Evolutionary conservation across 2,113 vertebrate genomes (phyloP), one percentile per base, ranked within the genome.

Genomic region (Pica pica): DNA sequence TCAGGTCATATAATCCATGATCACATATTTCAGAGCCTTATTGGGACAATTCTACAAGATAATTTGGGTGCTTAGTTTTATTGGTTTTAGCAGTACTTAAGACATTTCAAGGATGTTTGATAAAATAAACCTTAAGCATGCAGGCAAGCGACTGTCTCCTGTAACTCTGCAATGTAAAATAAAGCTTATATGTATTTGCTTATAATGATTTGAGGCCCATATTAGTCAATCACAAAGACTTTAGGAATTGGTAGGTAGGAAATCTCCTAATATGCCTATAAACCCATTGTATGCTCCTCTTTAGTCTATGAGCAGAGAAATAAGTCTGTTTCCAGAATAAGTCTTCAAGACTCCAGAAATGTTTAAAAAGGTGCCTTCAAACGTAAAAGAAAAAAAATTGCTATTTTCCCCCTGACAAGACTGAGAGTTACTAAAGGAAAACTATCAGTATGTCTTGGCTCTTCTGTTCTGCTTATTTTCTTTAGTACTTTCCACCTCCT

Each of bases 111-210:
- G 14, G 2, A 56, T 18, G 3, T 76, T 60, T 71, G 14, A 39
- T 75, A 60, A 83, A 28, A 4, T 5, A 56, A n/a, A 8, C 22
- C 33, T 70, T 78, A 82, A 53, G 19, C 8, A 19, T 17, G 11
- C 10, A 59, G 0, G 1, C 12, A 19, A 59, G 44, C 2, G 1
- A 24, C 33, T 50, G 11, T 79, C 23, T 18, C 14, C 11, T 60
- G 11, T 27, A 68, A 27, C 2, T 8, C 33, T 52, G 11, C 14
- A 56, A 28, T 21, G 9, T 35, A 39, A 91, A 59, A 6, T 42
- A 50, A 77, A 87, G 6, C 2, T 59, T 71, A 12, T 14, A 49
- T 33, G 4, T 3, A 3, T 55, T 70, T 4, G 11, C 2, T 16
- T 24, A 33, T 10, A 79, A 46, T 37, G 11, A 42, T 52, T 68